These are phyloP conservation scores for Anarsia innoxiella DNA, from an alignment of 2,888 invertebrate genomes.

Conservation along the genomic window DNA sequence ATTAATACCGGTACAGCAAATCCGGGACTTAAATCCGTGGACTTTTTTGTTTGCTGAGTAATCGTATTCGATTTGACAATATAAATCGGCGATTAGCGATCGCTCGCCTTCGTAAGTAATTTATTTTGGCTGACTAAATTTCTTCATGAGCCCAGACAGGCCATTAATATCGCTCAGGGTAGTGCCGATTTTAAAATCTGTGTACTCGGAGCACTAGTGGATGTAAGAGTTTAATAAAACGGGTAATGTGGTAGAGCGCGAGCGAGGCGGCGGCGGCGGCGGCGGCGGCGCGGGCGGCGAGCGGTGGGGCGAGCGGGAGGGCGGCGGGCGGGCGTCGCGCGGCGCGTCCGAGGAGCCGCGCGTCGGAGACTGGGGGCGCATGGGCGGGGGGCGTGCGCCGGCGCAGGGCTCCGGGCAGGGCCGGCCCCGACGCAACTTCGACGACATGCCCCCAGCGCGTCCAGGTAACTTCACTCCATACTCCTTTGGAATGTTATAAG, in stretches of 20 bases:
- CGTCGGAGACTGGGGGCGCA: constrained; percentile 57
- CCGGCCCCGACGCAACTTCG: constrained; percentile 42
- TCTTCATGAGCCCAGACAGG: no score
- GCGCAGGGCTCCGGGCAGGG: constrained; percentile 41
- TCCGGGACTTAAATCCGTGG: no score
- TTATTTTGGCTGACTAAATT: no score
- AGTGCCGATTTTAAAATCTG: no score
- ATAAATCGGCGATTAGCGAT: no score
- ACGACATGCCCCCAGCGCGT: constrained; percentile 59
- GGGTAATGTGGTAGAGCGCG: constrained; percentile 37
- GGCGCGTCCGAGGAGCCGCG: constrained; percentile 58
- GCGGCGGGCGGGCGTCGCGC: constrained; percentile 42
- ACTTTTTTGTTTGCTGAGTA: no score
- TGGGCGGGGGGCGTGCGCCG: constrained; percentile 44
- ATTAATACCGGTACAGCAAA: no score
- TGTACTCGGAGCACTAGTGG: no score
- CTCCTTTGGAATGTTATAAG: background rate
- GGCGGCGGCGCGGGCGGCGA: constrained; percentile 54
- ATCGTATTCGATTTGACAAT: no score
- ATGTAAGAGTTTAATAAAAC: no score
- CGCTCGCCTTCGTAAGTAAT: no score
- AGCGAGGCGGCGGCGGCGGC: constrained; percentile 41
- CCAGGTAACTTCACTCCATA: constrained; percentile 34
- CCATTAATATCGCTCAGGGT: no score
- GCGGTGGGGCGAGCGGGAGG: constrained; percentile 47